Conservation (phyloP, 2,113 vertebrate species). For the Phrynosoma platyrhinos region DNA sequence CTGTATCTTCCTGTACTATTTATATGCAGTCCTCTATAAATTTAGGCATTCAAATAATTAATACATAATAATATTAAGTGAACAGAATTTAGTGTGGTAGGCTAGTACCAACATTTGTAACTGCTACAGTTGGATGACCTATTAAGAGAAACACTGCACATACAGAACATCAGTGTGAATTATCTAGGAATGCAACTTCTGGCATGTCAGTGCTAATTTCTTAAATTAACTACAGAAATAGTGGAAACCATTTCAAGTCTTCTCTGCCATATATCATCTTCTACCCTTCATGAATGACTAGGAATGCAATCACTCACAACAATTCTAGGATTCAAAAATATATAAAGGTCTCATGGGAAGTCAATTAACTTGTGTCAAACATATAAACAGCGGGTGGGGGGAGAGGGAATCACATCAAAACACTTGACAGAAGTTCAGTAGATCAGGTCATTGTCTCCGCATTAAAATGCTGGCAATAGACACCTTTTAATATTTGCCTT, state of each 20-base stretch:
- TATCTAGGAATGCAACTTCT: fast-evolving
- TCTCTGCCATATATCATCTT: fast-evolving
- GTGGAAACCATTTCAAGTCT: fast-evolving
- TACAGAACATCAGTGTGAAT: fast-evolving
- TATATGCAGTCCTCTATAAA: too few relatives aligned
- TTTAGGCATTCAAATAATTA: too few relatives aligned
- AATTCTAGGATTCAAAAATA: not conserved
- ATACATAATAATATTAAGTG: too few relatives aligned
- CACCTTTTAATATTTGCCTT: slow-evolving; percentile 41
- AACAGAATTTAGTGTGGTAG: too few relatives aligned
- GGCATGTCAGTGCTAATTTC: fast-evolving
- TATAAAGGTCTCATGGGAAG: slow-evolving; percentile 14
- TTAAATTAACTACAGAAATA: not conserved
- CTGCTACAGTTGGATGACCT: too few relatives aligned
- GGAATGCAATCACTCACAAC: too few relatives aligned
- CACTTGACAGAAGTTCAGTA: slow-evolving; percentile 33
- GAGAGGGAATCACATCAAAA: slow-evolving; percentile 48
- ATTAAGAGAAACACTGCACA: too few relatives aligned
- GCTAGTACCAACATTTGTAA: too few relatives aligned
- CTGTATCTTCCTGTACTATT: too few relatives aligned
- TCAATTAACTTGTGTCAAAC: slow-evolving; percentile 54
- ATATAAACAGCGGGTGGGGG: not conserved
- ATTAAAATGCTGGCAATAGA: slow-evolving; percentile 33
- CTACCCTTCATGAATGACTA: not conserved
- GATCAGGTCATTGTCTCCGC: not conserved